These are phyloP conservation scores for Pseudanteris insignis DNA, from an alignment of 2,888 invertebrate species.

Conservation along the genomic window DNA sequence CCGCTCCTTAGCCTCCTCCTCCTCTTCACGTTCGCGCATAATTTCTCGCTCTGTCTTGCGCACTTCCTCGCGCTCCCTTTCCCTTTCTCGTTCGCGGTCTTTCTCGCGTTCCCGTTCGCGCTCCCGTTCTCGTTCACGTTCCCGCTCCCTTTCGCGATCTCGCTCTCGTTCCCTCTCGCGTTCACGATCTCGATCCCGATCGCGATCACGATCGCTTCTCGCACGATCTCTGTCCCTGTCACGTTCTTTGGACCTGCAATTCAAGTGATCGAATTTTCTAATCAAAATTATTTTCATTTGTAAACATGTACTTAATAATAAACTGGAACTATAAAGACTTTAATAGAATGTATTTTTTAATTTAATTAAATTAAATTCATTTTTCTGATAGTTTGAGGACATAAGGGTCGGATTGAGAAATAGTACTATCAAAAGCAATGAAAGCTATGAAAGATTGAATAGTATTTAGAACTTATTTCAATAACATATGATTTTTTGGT, in stretches of 20 bases:
- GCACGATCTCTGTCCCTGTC: slow-evolving; percentile 60
- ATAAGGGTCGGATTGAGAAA: too few relatives aligned
- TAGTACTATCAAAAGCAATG: too few relatives aligned
- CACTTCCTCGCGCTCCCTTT: slow-evolving; percentile 71
- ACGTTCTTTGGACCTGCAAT: slow-evolving; percentile 61
- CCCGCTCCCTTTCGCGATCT: slow-evolving; percentile 69
- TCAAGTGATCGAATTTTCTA: too few relatives aligned
- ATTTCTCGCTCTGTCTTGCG: slow-evolving; percentile 71
- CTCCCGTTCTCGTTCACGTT: slow-evolving; percentile 66
- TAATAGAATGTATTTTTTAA: too few relatives aligned
- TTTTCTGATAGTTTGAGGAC: too few relatives aligned
- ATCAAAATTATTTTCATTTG: too few relatives aligned
- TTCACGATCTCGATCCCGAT: slow-evolving; percentile 59
- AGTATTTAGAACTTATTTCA: too few relatives aligned
- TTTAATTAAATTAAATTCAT: too few relatives aligned
- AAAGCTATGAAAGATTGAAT: too few relatives aligned
- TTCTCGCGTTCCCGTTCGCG: slow-evolving; percentile 48
- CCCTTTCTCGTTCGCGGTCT: slow-evolving; percentile 68
- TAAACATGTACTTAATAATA: too few relatives aligned
- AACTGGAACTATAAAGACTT: too few relatives aligned
- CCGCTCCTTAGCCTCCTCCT: slow-evolving; percentile 91
- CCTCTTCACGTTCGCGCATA: slow-evolving; percentile 82
- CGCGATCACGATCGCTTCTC: slow-evolving; percentile 66
- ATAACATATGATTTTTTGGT: too few relatives aligned
- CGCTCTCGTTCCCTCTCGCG: slow-evolving; percentile 52